Evolutionary conservation across 2,888 invertebrate genomes (phyloP), one percentile per base, ranked within the genome.

Genomic region (Drosophila quasianomalipes): DNA sequence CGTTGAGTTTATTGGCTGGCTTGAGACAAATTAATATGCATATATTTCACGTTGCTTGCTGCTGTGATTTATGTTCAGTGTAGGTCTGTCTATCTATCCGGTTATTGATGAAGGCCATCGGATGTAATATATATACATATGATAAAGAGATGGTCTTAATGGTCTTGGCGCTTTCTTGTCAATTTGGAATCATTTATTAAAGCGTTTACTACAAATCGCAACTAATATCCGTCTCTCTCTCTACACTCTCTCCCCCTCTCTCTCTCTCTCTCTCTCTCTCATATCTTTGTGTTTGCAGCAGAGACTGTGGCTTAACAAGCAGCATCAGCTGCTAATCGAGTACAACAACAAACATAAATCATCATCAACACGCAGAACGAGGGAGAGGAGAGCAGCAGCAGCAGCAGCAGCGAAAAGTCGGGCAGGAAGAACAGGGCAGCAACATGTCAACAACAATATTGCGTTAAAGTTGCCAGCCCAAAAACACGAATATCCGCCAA

Each of bases 341-440:
- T 39, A 74, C 71, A 69, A 64, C 57, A 70, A 70, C 51, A 69
- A 53, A 44, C 79, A 89, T 85, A 89, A 87, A 87, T 87, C 84
- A 87, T 89, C 73, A 82, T 86, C 68, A 74, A 64, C 62, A 61
- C 31, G 37, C 52, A 39, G 64, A 70, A 37, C 57, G 41, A 16
- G 16, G n/a, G 52, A 26, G 47, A 47, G 26, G 2, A 16, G 14
- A 47, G 39, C 37, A 55, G 28, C 28, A 68, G 14, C 7, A 16
- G 1, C 37, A 37, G 16, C 39, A 57, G 10, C 26, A 66, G 2
- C 28, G n/a, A n/a, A n/a, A n/a, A n/a, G n/a, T n/a, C n/a, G n/a
- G n/a, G n/a, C n/a, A n/a, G n/a, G n/a, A n/a, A n/a, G n/a, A n/a
- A n/a, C n/a, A n/a, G n/a, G n/a, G 7, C 41, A 67, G 28, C 33